Evolutionary conservation across 2,113 vertebrate species (phyloP).

Genomic region (Zapus hudsonius): DNA sequence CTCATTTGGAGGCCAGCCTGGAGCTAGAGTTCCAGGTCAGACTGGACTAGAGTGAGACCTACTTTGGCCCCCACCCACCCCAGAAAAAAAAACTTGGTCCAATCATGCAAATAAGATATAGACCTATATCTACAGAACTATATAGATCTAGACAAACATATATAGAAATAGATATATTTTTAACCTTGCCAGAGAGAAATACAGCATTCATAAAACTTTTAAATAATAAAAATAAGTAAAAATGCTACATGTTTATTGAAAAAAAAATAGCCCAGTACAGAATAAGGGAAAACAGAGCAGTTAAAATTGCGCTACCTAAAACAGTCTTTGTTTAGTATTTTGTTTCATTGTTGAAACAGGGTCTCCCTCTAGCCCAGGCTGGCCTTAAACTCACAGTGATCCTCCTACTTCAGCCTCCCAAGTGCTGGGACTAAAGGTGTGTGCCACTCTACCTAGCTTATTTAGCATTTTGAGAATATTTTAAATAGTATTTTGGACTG

Average conservation of each 20-base stretch:
- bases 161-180: not conserved
- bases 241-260: not conserved
- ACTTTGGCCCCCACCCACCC: too few species aligned
- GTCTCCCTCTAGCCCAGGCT: too few species aligned
- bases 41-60: too few species aligned
- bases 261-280: slow-evolving; percentile 3
- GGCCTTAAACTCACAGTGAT: too few species aligned
- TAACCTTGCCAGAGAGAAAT: not conserved
- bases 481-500: not conserved
- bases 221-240: not conserved
- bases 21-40: too few species aligned
- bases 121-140: not conserved
- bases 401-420: too few species aligned
- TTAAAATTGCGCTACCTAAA: not conserved
- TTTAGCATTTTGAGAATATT: slow-evolving; percentile 2
- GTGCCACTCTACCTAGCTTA: too few species aligned
- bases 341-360: too few species aligned
- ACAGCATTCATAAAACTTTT: not conserved
- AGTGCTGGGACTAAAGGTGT: too few species aligned
- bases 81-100: too few species aligned
- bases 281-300: slow-evolving; percentile 20
- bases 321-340: not conserved
- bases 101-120: not conserved
- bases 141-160: not conserved
- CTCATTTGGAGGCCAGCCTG: too few species aligned